Evolutionary conservation across 2,888 invertebrate species (phyloP).

Genomic region (Mystacides longicornis): DNA sequence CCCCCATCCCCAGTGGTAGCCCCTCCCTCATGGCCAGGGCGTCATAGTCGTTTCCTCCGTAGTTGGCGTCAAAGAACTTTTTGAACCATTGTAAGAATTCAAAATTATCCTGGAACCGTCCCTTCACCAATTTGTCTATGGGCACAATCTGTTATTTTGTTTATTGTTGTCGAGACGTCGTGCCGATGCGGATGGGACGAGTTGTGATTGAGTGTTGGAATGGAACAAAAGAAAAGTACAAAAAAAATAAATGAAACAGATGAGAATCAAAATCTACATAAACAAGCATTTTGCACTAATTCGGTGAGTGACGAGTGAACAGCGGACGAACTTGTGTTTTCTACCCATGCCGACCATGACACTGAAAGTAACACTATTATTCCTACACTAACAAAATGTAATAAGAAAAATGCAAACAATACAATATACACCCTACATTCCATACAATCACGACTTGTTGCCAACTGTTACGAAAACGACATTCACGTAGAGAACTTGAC

Average conservation of each 20-base stretch:
- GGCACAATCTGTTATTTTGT: conserved; percentile 94
- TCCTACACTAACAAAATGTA: background rate
- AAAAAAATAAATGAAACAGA: conserved; percentile 15
- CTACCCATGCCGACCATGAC: conserved; percentile 21
- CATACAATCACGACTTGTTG: too few species aligned
- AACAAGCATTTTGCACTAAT: conserved; percentile 10
- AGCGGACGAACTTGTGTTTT: conserved; percentile 7
- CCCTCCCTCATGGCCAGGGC: conserved; percentile 80
- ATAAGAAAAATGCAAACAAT: too few species aligned
- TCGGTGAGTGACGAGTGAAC: conserved; percentile 3
- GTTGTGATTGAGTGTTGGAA: conserved; percentile 27
- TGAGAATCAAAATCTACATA: conserved; percentile 8
- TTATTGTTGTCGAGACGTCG: conserved; percentile 34
- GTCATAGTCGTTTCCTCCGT: conserved; percentile 90
- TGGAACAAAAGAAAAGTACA: conserved; percentile 28
- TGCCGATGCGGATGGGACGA: too few species aligned
- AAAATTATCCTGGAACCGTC: conserved; percentile 99
- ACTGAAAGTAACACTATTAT: too few species aligned
- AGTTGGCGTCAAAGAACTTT: conserved; percentile 99
- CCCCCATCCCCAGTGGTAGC: conserved; percentile 75
- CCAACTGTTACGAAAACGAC: too few species aligned
- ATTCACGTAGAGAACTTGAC: too few species aligned
- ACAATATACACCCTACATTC: too few species aligned
- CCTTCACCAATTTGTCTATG: conserved; percentile 93
- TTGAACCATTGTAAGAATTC: conserved; percentile 99